phyloP scores from a whole-genome alignment of 2,888 invertebrate species.

The Orchestes rusci region DNA sequence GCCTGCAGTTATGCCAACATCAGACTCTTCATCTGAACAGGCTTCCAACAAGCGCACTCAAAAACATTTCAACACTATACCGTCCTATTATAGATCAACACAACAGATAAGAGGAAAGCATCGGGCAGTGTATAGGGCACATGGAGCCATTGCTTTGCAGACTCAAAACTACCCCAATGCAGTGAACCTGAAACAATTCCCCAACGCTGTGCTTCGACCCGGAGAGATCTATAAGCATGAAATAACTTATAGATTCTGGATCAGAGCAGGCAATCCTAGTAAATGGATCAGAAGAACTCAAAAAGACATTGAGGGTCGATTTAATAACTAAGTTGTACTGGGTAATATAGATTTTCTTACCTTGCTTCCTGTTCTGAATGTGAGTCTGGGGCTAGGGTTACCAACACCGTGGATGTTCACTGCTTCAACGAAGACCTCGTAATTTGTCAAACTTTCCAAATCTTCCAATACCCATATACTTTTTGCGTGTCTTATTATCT shows the following conservation, averaged over 20 bases:
- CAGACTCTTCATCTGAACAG: background rate
- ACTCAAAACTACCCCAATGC: conserved; percentile 89
- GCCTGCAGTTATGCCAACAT: background rate
- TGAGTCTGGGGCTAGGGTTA: conserved; percentile 64
- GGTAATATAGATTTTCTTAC: conserved; percentile 40
- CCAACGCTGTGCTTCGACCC: conserved; percentile 61
- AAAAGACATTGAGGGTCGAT: too few species aligned
- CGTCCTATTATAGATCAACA: conserved; percentile 23
- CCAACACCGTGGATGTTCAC: conserved; percentile 74
- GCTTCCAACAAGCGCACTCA: background rate
- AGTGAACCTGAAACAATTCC: conserved; percentile 70
- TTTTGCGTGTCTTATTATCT: conserved; percentile 44
- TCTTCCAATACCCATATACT: conserved; percentile 71
- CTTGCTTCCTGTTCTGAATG: conserved; percentile 68
- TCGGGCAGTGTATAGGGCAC: conserved; percentile 61
- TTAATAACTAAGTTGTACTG: too few species aligned
- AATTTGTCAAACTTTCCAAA: conserved; percentile 65
- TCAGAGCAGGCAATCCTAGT: conserved; percentile 35
- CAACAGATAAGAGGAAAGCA: conserved; percentile 54
- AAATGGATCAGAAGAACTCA: conserved; percentile 34
- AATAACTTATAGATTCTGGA: conserved; percentile 68
- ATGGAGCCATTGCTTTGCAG: conserved; percentile 77
- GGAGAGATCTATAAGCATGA: conserved; percentile 63
- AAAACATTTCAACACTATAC: conserved; percentile 21
- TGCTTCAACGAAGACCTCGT: conserved; percentile 75